These are phyloP conservation scores for Acipenser transmontanus DNA, from an alignment of 2,797 vertebrate genomes.

Conservation along the genomic window DNA sequence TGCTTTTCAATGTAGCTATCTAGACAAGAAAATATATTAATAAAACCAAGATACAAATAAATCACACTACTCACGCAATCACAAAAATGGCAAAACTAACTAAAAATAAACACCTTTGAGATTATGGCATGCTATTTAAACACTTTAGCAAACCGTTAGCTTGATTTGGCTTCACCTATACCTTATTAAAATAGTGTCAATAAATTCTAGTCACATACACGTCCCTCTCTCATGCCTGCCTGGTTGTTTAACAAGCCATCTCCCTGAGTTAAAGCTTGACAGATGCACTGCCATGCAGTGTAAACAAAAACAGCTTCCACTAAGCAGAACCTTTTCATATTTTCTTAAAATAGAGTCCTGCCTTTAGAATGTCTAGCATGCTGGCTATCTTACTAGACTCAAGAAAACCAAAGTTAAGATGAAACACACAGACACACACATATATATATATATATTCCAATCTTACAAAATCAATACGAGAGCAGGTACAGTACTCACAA, in stretches of 20 bases:
- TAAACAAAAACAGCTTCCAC: background rate
- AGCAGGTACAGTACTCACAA: constrained; percentile 74
- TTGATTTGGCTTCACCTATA: no score
- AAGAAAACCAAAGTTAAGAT: no score
- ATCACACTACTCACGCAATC: no score
- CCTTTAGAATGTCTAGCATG: background rate
- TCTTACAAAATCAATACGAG: background rate
- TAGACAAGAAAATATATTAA: no score
- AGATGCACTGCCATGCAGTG: background rate
- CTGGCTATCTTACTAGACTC: background rate
- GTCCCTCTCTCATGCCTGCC: background rate
- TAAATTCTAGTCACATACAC: background rate
- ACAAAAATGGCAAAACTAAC: no score
- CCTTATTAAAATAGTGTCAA: background rate
- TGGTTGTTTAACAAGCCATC: background rate
- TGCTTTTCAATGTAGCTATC: no score
- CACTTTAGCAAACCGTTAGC: no score
- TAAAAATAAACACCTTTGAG: no score
- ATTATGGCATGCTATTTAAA: background rate
- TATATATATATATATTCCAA: no score
- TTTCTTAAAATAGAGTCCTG: background rate
- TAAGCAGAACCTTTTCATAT: background rate
- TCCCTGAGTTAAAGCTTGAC: background rate
- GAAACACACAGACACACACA: no score
- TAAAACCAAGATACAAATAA: no score